Base-by-base conservation (phyloP, 2,797 vertebrate genomes). In the Jordanella pulchra region DNA sequence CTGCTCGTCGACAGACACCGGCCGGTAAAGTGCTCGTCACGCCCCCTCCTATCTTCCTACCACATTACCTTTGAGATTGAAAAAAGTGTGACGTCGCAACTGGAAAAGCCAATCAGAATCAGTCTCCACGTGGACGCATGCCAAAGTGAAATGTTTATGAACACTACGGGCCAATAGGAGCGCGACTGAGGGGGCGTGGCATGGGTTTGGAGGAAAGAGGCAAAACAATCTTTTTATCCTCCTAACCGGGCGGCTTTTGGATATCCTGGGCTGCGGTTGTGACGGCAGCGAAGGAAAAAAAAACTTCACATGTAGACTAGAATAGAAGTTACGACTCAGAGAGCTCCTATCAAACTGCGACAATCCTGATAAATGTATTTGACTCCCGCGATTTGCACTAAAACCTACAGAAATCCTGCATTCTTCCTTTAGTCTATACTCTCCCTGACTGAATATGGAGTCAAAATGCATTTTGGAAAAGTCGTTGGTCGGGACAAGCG, bases 191-290 rank as follows among this genome's bases (percentile, higher is more conserved):
- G 94, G 91, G 94, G 94, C 91, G 94, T 94, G 94, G 89, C 80
- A 81, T 91, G 53, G 73, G 80, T 90, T 92, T 91, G 88, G 86
- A 89, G 90, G 81, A 92, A 92, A 91, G 90, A 94, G 92, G 94
- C 94, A 95, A 95, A 95, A 95, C 93, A 94, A 94, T 93, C 82
- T 87, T 89, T 67, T 93, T 90, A 87, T 92, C 87, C 89, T 85
- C 69, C 86, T 86, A 88, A 93, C 93, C 93, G 91, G 93, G 90
- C 91, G 90, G 92, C 92, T 91, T 91, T 92, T 89, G 86, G 89
- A 85, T 80, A 79, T 87, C 82, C 85, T 77, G 84, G 86, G 80
- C 84, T 42, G 80, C 71, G 75, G 85, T 72, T 79, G 82, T 67
- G 85, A 82, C 55, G 78, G 84, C 30, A 65, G 73, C 7, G 63